A percentile compares a stretch with the other conserved stretches of the same genome.
These are phyloP conservation scores for Heterocephalus glaber DNA, from an alignment of 2,113 vertebrate species.

Conservation along the genomic window DNA sequence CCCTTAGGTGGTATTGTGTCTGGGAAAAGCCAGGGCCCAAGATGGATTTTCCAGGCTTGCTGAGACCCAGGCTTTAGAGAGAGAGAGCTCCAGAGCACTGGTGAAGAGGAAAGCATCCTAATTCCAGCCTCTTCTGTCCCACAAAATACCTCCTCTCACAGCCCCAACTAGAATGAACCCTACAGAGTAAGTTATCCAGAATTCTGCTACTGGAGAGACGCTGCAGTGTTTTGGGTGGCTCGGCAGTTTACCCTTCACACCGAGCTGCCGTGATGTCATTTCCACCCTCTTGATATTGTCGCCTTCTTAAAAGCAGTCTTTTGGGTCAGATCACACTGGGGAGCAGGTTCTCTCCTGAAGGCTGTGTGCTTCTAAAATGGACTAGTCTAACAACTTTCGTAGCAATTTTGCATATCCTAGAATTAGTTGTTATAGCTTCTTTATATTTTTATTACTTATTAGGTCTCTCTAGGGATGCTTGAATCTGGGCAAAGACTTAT, in stretches of 20 bases:
- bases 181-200: not conserved
- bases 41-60: not conserved
- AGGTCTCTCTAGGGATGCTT: not conserved
- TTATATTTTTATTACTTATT: conserved; percentile 25
- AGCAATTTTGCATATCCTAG: not conserved
- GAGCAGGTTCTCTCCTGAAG: not conserved
- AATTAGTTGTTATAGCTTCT: not conserved
- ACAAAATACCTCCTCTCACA: not conserved
- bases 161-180: not conserved
- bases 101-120: not conserved
- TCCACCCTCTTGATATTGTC: not conserved
- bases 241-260: not conserved
- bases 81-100: not conserved
- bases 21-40: not conserved
- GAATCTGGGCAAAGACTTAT: conserved; percentile 1
- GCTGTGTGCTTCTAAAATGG: not conserved
- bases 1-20: not conserved
- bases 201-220: not conserved
- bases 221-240: not conserved
- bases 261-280: not conserved
- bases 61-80: not conserved
- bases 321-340: not conserved
- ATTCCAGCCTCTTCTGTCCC: not conserved
- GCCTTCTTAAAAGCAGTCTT: not conserved
- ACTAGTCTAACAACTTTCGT: not conserved